Percentiles rank a stretch among this genome's conserved stretches.
Conservation (phyloP, 2,888 invertebrate genomes). For the Trissolcus brochymenae region DNA sequence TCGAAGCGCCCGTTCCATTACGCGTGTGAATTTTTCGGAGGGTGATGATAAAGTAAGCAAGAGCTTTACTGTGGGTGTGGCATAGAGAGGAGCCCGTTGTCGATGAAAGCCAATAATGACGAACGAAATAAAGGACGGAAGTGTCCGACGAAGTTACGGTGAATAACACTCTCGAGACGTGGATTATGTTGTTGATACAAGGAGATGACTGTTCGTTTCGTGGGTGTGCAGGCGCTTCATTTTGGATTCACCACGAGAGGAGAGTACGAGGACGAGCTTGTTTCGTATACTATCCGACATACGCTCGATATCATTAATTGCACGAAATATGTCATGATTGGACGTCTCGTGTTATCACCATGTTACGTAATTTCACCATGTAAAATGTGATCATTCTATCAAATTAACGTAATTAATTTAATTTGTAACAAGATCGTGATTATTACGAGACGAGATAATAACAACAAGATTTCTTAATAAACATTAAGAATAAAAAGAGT, state of each 20-base stretch:
- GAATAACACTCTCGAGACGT: slow-evolving; percentile 37
- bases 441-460: too few relatives aligned
- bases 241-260: slow-evolving; percentile 6
- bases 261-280: slow-evolving; percentile 2
- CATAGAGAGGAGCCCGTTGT: slow-evolving; percentile 25
- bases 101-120: slow-evolving; percentile 36
- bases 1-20: slow-evolving; percentile 33
- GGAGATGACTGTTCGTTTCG: slow-evolving; percentile 29
- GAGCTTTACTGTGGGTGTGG: slow-evolving; percentile 6
- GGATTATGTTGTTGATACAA: slow-evolving; percentile 29
- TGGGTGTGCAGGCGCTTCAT: slow-evolving; percentile 18
- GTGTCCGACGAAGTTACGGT: slow-evolving; percentile 34
- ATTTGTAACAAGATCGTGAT: too few relatives aligned
- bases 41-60: slow-evolving; percentile 45
- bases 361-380: too few relatives aligned
- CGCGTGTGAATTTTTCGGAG: slow-evolving; percentile 52
- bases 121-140: slow-evolving; percentile 36
- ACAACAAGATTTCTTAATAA: too few relatives aligned
- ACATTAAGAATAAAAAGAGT: too few relatives aligned
- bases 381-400: too few relatives aligned
- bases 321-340: neutral
- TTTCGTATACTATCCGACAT: slow-evolving; percentile 1
- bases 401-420: too few relatives aligned
- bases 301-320: slow-evolving; percentile 13
- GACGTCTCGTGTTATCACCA: neutral